These are phyloP conservation scores for Thunnus albacares DNA, from an alignment of 2,797 vertebrate genomes.

Conservation along the genomic window DNA sequence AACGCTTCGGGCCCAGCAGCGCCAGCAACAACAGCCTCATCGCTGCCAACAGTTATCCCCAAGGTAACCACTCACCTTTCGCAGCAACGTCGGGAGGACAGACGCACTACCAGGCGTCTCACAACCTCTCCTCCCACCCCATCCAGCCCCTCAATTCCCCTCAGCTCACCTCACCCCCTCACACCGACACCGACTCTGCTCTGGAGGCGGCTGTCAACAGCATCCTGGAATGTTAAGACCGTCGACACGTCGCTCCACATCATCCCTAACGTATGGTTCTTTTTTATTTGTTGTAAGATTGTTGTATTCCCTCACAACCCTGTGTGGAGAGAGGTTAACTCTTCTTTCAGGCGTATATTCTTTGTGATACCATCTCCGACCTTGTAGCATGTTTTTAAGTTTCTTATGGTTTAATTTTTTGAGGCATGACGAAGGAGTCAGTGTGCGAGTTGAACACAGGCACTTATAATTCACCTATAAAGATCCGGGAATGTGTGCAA, in stretches of 20 bases:
- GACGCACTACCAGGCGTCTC: slow-evolving; percentile 62
- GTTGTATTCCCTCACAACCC: slow-evolving; percentile 40
- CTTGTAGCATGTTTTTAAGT: slow-evolving; percentile 67
- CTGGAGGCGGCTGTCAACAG: slow-evolving; percentile 99
- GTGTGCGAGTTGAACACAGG: slow-evolving; percentile 35
- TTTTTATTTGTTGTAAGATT: slow-evolving; percentile 32
- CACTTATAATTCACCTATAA: slow-evolving; percentile 66
- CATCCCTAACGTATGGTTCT: slow-evolving; percentile 22
- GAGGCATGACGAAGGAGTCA: slow-evolving; percentile 21
- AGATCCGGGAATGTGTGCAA: slow-evolving; percentile 77
- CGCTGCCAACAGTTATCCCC: slow-evolving; percentile 56
- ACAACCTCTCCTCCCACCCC: slow-evolving; percentile 42
- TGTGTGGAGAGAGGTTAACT: slow-evolving; percentile 71
- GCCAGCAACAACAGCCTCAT: slow-evolving; percentile 58
- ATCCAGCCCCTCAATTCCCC: slow-evolving; percentile 73
- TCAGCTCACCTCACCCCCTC: slow-evolving; percentile 87
- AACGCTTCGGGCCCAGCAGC: slow-evolving; percentile 73
- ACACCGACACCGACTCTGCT: slow-evolving; percentile 95
- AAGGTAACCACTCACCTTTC: slow-evolving; percentile 71
- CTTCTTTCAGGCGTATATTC: slow-evolving; percentile 47
- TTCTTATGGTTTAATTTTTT: slow-evolving; percentile 16
- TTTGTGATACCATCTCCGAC: slow-evolving; percentile 51
- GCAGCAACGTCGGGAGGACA: slow-evolving; percentile 60
- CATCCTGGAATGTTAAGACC: slow-evolving; percentile 97
- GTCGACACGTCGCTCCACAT: slow-evolving; percentile 62